phyloP scores from a whole-genome alignment of 92 coral and sea anemone species.

The Zoanthus solanderi region DNA sequence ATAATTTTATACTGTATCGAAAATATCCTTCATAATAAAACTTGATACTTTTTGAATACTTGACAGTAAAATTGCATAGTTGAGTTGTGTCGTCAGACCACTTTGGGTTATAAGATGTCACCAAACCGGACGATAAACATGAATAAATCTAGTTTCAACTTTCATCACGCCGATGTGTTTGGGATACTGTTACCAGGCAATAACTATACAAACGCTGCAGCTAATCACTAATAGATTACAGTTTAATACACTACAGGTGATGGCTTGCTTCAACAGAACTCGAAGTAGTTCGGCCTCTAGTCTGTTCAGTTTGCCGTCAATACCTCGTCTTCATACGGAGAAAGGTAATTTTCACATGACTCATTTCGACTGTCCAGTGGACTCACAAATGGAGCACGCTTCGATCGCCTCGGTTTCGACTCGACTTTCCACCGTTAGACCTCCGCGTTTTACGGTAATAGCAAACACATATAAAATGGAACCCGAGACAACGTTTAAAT shows the following conservation, averaged over 20 bases:
- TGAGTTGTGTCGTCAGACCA: background rate
- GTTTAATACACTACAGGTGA: background rate
- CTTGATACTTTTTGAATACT: slow-evolving; percentile 13
- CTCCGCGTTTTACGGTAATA: slow-evolving; percentile 46
- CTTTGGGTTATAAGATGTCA: background rate
- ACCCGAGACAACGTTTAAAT: slow-evolving; percentile 79
- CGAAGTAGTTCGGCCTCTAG: slow-evolving; percentile 78
- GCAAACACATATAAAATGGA: slow-evolving; percentile 87
- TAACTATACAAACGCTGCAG: background rate
- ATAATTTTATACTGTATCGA: too few relatives aligned
- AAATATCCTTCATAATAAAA: background rate
- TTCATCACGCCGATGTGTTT: slow-evolving; percentile 8
- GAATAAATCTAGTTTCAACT: background rate
- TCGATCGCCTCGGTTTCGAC: slow-evolving; percentile 65
- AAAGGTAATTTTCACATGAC: slow-evolving; percentile 76
- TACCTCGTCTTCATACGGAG: slow-evolving; percentile 63
- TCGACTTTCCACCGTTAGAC: slow-evolving; percentile 47
- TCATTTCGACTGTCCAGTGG: slow-evolving; percentile 79
- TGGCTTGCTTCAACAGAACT: slow-evolving; percentile 46
- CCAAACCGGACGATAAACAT: background rate
- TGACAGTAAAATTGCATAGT: background rate
- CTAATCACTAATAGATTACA: background rate
- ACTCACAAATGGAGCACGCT: slow-evolving; percentile 61
- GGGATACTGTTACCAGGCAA: background rate
- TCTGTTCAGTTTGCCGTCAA: slow-evolving; percentile 68